Evolutionary conservation across 1,140 invertebrate species (phyloP).

Genomic region (Nasonia vitripennis): DNA sequence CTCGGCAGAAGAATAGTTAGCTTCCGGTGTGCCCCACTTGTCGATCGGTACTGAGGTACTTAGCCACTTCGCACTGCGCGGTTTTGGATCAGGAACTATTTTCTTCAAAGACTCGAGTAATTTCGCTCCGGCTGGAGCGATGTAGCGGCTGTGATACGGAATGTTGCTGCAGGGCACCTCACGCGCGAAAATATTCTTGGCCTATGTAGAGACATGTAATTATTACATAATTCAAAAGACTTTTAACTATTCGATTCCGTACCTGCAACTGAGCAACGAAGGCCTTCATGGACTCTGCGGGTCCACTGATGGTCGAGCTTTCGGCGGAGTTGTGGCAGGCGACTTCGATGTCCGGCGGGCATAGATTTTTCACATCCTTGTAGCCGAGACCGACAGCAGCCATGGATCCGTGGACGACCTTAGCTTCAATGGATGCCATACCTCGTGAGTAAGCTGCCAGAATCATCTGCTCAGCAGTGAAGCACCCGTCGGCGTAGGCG

Average conservation of each 20-base stretch:
- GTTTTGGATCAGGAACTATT: slow-evolving; percentile 82
- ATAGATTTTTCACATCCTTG: too few species aligned
- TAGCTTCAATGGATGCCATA: slow-evolving; percentile 84
- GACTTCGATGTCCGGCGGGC: slow-evolving; percentile 59
- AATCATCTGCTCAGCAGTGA: slow-evolving; percentile 87
- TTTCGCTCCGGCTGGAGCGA: slow-evolving; percentile 79
- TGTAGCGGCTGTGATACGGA: slow-evolving; percentile 84
- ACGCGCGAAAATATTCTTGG: slow-evolving; percentile 85
- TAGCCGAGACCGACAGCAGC: slow-evolving; percentile 67
- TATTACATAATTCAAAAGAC: too few species aligned
- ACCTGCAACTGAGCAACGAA: slow-evolving; percentile 71
- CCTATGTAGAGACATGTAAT: slow-evolving; percentile 64
- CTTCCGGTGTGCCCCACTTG: slow-evolving; percentile 83
- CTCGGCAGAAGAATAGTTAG: slow-evolving; percentile 86
- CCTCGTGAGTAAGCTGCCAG: slow-evolving; percentile 89
- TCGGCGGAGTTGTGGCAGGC: slow-evolving; percentile 83
- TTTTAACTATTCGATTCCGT: slow-evolving; percentile 50
- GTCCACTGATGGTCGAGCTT: slow-evolving; percentile 83
- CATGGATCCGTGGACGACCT: slow-evolving; percentile 88
- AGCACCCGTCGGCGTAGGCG: slow-evolving; percentile 87
- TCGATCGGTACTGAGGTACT: slow-evolving; percentile 88
- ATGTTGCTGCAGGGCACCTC: slow-evolving; percentile 82
- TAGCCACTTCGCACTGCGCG: slow-evolving; percentile 87
- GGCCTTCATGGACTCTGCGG: slow-evolving; percentile 70
- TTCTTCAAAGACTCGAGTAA: slow-evolving; percentile 83